Percentiles rank a stretch among this genome's conserved stretches.
These are phyloP conservation scores for Passer montanus DNA, from an alignment of 2,113 vertebrate species.

Conservation along the genomic window DNA sequence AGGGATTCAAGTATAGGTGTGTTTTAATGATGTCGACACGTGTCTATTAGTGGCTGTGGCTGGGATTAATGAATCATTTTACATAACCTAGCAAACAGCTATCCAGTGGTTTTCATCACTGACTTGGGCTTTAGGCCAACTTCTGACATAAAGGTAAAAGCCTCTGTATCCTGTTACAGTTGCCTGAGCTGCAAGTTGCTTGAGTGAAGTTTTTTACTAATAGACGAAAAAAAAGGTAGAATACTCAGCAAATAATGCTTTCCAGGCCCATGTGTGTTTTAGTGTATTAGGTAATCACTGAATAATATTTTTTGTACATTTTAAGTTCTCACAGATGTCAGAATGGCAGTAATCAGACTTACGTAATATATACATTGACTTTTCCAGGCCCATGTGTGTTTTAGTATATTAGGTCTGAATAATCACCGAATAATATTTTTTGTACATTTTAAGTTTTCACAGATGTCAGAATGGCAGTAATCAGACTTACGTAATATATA, in stretches of 20 bases:
- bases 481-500: not conserved
- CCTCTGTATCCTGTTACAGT: not conserved
- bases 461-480: not conserved
- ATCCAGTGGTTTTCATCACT: conserved; percentile 16
- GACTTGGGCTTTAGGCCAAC: not conserved
- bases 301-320: not conserved
- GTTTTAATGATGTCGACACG: conserved; percentile 7
- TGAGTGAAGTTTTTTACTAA: not conserved
- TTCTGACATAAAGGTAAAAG: conserved; percentile 13
- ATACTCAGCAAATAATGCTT: not conserved
- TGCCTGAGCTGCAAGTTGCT: not conserved
- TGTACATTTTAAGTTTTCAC: not conserved
- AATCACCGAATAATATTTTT: not conserved
- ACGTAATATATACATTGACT: not conserved
- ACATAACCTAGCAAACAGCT: conserved; percentile 9
- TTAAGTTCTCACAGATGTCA: not conserved
- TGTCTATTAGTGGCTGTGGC: conserved; percentile 17
- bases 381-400: not conserved
- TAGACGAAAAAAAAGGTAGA: not conserved
- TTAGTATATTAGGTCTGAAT: not conserved
- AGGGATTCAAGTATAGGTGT: conserved; percentile 3
- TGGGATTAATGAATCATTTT: conserved; percentile 37
- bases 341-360: not conserved
- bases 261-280: not conserved
- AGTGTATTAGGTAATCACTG: not conserved